Conservation (phyloP, 2,113 vertebrate species). For the Campylorhamphus procurvoides region DNA sequence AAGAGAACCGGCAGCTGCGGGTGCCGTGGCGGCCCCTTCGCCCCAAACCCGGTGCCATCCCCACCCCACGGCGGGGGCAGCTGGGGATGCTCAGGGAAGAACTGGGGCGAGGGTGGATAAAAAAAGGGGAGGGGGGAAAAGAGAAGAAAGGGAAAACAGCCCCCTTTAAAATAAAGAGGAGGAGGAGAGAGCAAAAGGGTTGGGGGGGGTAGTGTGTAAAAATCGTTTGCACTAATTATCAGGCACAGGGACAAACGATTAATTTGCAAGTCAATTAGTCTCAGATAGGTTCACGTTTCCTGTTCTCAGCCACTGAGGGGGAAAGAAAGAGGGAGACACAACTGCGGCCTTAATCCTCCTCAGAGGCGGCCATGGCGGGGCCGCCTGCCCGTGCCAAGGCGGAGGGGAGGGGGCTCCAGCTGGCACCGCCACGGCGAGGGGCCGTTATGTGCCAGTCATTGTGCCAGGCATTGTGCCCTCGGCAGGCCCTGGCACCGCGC, state of each 20-base stretch:
- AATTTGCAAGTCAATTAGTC: conserved; percentile 80
- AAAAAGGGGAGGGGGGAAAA: not conserved
- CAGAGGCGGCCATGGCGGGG: conserved; percentile 54
- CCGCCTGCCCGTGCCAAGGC: conserved; percentile 58
- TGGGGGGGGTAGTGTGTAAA: conserved; percentile 8
- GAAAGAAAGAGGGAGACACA: conserved; percentile 69
- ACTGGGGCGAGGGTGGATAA: not conserved
- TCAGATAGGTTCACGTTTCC: conserved; percentile 71
- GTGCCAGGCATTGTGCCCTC: conserved; percentile 63
- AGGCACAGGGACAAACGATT: conserved; percentile 73
- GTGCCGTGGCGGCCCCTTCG: not conserved
- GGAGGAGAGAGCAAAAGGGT: not conserved
- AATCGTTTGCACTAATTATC: conserved; percentile 78
- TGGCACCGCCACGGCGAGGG: conserved; percentile 43
- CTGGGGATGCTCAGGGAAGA: not conserved
- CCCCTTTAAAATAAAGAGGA: conserved; percentile 44
- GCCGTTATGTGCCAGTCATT: conserved; percentile 65
- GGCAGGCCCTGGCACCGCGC: not conserved
- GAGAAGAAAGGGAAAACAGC: conserved; percentile 28
- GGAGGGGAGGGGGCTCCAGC: conserved; percentile 49
- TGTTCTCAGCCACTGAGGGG: conserved; percentile 77
- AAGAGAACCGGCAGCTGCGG: not conserved
- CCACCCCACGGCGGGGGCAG: not conserved
- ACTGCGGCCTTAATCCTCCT: conserved; percentile 68
- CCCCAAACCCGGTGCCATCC: not conserved